Evolutionary conservation across 2,113 vertebrate species (phyloP).

Genomic region (Paradisaea rubra): DNA sequence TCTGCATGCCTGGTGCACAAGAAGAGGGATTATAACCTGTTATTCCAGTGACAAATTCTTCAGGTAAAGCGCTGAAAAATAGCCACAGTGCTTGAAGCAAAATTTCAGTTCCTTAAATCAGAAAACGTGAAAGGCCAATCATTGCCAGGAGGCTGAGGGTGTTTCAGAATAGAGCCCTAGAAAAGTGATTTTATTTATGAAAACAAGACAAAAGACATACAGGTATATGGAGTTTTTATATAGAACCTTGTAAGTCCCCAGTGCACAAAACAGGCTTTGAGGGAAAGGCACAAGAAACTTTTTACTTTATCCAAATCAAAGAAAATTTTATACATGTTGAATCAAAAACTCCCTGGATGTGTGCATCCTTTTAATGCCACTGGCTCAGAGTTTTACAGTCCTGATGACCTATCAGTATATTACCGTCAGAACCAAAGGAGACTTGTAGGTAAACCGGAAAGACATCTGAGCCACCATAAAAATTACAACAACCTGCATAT

Average conservation of each 20-base stretch:
- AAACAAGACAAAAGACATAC: neutral
- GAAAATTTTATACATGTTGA: neutral
- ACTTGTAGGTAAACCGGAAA: neutral
- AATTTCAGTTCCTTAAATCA: neutral
- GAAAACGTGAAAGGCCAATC: neutral
- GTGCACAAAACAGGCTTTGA: neutral
- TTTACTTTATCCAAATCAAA: neutral
- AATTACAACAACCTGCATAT: neutral
- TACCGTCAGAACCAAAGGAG: neutral
- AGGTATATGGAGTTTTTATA: neutral
- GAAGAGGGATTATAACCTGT: neutral
- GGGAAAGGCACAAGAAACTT: neutral
- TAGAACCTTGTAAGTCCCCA: neutral
- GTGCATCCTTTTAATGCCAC: neutral
- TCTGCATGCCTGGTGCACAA: neutral
- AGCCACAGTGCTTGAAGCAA: neutral
- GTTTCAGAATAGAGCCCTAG: neutral
- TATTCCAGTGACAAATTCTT: neutral
- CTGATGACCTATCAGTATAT: neutral
- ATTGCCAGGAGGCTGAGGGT: neutral
- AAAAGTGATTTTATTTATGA: neutral
- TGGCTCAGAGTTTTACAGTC: neutral
- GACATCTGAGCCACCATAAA: neutral
- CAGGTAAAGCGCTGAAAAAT: neutral
- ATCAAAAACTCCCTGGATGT: neutral